Evolutionary conservation across 1,140 invertebrate genomes (phyloP).

Genomic region (Hetaerina americana): DNA sequence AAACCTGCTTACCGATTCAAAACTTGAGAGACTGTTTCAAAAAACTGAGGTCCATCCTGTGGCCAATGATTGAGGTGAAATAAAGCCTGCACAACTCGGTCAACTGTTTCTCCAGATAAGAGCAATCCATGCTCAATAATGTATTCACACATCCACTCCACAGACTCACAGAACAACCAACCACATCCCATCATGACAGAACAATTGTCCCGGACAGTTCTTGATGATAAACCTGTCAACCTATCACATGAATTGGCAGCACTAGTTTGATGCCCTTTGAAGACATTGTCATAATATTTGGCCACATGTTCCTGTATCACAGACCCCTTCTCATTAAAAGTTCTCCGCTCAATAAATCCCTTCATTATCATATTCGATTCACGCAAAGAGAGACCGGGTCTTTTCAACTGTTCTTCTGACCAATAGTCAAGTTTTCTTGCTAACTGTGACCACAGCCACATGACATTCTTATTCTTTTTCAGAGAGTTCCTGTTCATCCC

Average conservation of each 20-base stretch:
- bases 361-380: neutral
- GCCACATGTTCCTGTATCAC: neutral
- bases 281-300: neutral
- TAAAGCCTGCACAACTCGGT: slow-evolving; percentile 32
- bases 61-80: slow-evolving; percentile 33
- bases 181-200: slow-evolving; percentile 26
- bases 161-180: slow-evolving; percentile 27
- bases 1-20: slow-evolving; percentile 24
- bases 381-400: neutral
- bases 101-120: slow-evolving; percentile 32
- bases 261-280: slow-evolving; percentile 21
- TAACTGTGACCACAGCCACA: neutral
- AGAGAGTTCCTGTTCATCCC: neutral
- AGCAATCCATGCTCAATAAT: slow-evolving; percentile 24
- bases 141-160: slow-evolving; percentile 31
- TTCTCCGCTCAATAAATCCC: neutral
- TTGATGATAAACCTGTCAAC: slow-evolving; percentile 25
- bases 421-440: neutral
- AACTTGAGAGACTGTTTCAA: slow-evolving; percentile 21
- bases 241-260: slow-evolving; percentile 20
- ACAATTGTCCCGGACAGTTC: slow-evolving; percentile 27
- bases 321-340: neutral
- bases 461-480: neutral
- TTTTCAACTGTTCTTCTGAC: neutral
- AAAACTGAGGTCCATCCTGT: slow-evolving; percentile 23